Percentiles rank a stretch among this genome's conserved stretches.
These are phyloP conservation scores for Dysidea cf. avara DNA, from an alignment of 37 sponge, comb jelly and placozoan genomes.

Conservation along the genomic window DNA sequence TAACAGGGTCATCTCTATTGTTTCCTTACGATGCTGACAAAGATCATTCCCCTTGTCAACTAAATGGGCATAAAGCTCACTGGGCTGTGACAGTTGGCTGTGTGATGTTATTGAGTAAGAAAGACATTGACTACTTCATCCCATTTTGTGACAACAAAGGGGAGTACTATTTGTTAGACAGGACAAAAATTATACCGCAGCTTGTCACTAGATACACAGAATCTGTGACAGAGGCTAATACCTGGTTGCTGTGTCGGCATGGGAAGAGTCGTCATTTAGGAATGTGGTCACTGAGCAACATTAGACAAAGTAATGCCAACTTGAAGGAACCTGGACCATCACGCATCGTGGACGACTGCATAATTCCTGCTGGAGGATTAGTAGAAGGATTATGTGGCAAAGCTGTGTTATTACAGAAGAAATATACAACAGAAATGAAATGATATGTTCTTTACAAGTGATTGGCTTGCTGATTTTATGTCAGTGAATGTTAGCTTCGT, in stretches of 20 bases:
- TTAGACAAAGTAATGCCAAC: slow-evolving; percentile 39
- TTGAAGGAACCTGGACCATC: slow-evolving; percentile 32
- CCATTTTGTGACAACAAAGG: no score
- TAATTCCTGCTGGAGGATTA: slow-evolving; percentile 46
- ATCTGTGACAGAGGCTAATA: no score
- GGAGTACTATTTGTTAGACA: no score
- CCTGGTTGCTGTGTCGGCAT: slow-evolving; percentile 20
- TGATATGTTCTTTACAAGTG: no score
- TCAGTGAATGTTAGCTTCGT: no score
- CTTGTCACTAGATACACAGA: no score
- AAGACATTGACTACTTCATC: no score
- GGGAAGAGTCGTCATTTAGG: slow-evolving; percentile 57
- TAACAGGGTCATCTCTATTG: slow-evolving; percentile 7
- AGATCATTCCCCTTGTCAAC: slow-evolving; percentile 53
- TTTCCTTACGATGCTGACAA: slow-evolving; percentile 68
- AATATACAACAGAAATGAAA: no score
- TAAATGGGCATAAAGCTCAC: slow-evolving; percentile 58
- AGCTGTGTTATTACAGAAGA: not conserved
- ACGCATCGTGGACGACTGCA: slow-evolving; percentile 14
- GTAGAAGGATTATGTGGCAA: not conserved
- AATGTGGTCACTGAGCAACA: slow-evolving; percentile 30
- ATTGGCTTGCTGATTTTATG: no score
- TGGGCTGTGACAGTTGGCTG: slow-evolving; percentile 56
- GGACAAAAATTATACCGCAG: no score
- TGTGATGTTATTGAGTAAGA: not conserved